Percentiles rank a stretch among this genome's conserved stretches.
These are phyloP conservation scores for Paedocypris sp. DNA, from an alignment of 2,113 vertebrate genomes.

Conservation along the genomic window DNA sequence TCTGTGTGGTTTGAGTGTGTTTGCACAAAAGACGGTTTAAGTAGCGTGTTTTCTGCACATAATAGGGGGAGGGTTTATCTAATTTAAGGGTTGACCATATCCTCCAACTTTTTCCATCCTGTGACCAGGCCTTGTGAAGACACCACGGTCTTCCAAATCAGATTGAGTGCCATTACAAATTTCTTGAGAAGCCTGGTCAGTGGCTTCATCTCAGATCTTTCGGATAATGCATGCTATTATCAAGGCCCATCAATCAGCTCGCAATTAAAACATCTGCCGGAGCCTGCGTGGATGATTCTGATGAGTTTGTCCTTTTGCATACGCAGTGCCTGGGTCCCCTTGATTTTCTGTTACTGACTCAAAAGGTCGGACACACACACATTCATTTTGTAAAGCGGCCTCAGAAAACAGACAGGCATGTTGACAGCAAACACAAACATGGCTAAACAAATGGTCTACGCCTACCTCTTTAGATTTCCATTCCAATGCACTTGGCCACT, in stretches of 20 bases:
- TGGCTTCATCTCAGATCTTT: constrained; percentile 36
- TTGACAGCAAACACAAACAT: constrained; percentile 78
- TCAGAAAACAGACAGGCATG: constrained; percentile 65
- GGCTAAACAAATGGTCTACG: constrained; percentile 74
- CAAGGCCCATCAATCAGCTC: constrained; percentile 68
- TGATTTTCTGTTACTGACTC: constrained; percentile 50
- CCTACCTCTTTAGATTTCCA: constrained; percentile 73
- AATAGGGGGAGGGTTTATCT: constrained; percentile 34
- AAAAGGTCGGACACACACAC: constrained; percentile 35
- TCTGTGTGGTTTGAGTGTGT: background rate
- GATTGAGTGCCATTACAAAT: constrained; percentile 58
- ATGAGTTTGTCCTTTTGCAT: constrained; percentile 44
- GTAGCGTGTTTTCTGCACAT: constrained; percentile 10
- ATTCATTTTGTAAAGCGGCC: constrained; percentile 55
- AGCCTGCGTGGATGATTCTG: constrained; percentile 54
- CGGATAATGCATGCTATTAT: constrained; percentile 60
- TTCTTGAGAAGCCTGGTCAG: constrained; percentile 49
- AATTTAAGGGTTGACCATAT: constrained; percentile 27
- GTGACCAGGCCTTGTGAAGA: too few species aligned
- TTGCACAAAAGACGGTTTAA: background rate
- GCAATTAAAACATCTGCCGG: constrained; percentile 77
- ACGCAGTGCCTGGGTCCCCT: constrained; percentile 50
- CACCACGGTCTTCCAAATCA: constrained; percentile 28
- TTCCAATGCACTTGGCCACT: constrained; percentile 68
- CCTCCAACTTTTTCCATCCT: constrained; percentile 17